Base-by-base conservation (phyloP, 1,140 invertebrate species). In the Nephila pilipes region DNA sequence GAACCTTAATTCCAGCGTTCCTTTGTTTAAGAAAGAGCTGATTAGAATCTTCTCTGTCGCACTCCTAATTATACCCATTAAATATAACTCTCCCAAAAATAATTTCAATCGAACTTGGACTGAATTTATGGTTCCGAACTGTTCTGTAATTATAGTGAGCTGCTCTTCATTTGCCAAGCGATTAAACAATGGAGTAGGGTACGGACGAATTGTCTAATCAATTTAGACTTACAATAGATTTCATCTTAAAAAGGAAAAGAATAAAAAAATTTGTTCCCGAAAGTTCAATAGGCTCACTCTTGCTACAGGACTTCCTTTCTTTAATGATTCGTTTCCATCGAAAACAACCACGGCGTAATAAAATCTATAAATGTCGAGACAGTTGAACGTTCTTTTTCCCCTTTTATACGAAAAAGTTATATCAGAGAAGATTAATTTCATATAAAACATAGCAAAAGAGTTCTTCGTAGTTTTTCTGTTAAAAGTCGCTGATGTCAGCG, bases 361-460 rank as follows among this genome's bases (percentile, higher is more conserved):
- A 85, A 85, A 85, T 85, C 83, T 60, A 85, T 85, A 85, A 85
- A 85, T 16, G 83, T 85, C 83, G 38, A 60, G 83, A 85, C 83
- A 18, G 54, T 83, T 32, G 80, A 83, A 83, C 10, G 38, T 83
- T 55, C 38, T 54, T 83, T 55, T 46, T 46, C 25, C 46, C 2
- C 22, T 75, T 75, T 75, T 55, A n/a, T 46, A 81, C 54, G 29
- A 12, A 54, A 85, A 85, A 36, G 57, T 29, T 55, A 85, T 85
- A 85, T 54, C 83, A 60, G 83, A 16, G 25, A 60, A 85, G 83
- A 85, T 85, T 85, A 85, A 85, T 85, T 46, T 60, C 83, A 60
- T 85, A 85, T 57, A 85, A 85, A 85, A 85, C 83, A 85, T 57
- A 60, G n/a, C 54, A 22, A 60, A 60, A n/a, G n/a, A 25, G 54